These are phyloP conservation scores for Achlya flavicornis DNA, from an alignment of 2,888 invertebrate genomes.

Conservation along the genomic window DNA sequence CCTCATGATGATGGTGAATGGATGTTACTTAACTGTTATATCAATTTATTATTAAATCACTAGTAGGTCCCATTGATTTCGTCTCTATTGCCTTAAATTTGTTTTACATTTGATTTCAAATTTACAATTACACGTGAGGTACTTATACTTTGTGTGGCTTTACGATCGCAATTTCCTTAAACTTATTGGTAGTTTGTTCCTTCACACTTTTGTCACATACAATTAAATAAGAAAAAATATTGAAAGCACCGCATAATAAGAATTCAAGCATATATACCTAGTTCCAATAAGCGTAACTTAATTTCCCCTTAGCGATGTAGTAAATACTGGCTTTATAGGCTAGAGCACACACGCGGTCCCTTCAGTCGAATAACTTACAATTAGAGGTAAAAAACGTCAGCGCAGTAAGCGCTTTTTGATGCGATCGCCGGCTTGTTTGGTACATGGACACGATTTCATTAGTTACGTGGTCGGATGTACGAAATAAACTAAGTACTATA, in stretches of 20 bases:
- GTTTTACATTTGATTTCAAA: neutral
- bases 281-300: slow-evolving; percentile 22
- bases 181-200: too few species aligned
- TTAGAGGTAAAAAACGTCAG: slow-evolving; percentile 64
- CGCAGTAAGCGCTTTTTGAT: slow-evolving; percentile 73
- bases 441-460: slow-evolving; percentile 70
- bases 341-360: slow-evolving; percentile 24
- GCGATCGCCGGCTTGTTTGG: slow-evolving; percentile 65
- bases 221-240: too few species aligned
- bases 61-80: neutral
- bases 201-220: too few species aligned
- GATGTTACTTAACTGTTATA: slow-evolving; percentile 1
- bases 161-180: too few species aligned
- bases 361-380: slow-evolving; percentile 63
- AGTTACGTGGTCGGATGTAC: slow-evolving; percentile 52
- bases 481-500: too few species aligned
- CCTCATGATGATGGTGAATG: neutral
- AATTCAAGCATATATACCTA: slow-evolving; percentile 9
- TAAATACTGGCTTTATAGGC: slow-evolving; percentile 12
- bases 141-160: too few species aligned
- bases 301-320: slow-evolving; percentile 23
- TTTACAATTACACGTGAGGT: too few species aligned
- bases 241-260: slow-evolving; percentile 11
- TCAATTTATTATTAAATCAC: neutral
- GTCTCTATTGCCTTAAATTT: neutral